These are phyloP conservation scores for Trachemys scripta DNA, from an alignment of 2,113 vertebrate species.

Conservation along the genomic window DNA sequence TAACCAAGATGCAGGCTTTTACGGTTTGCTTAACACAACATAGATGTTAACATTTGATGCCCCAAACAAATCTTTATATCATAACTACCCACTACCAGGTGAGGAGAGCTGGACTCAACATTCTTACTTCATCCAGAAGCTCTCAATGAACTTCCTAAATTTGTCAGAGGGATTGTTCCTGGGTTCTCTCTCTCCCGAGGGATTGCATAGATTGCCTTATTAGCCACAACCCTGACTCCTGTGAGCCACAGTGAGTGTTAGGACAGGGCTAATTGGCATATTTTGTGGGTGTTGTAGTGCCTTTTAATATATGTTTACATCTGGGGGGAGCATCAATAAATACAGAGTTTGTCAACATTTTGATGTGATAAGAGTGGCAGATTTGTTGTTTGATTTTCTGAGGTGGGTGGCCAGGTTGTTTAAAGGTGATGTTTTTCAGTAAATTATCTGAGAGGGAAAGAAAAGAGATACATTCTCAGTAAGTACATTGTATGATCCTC, in stretches of 20 bases:
- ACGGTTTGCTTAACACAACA: not conserved
- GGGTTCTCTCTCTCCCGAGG: not conserved
- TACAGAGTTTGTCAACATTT: not conserved
- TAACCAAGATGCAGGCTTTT: not conserved
- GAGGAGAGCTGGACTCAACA: not conserved
- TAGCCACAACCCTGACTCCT: not conserved
- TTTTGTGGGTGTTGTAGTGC: not conserved
- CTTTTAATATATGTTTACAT: not conserved
- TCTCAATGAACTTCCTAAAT: not conserved
- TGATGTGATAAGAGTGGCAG: not conserved
- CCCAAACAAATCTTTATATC: not conserved
- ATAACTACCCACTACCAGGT: too few species aligned
- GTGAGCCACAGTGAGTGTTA: not conserved
- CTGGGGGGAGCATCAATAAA: not conserved
- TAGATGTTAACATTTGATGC: not conserved
- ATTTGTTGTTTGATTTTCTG: not conserved
- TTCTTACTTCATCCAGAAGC: not conserved
- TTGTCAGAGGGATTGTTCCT: not conserved
- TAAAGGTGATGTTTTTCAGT: not conserved
- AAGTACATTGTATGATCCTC: not conserved
- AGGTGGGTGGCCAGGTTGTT: not conserved
- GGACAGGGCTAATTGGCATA: not conserved
- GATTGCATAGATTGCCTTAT: not conserved
- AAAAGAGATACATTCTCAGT: not conserved
- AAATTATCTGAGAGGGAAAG: not conserved